Evolutionary conservation across 1,140 invertebrate genomes (phyloP).

Genomic region (Sycobia sp.): DNA sequence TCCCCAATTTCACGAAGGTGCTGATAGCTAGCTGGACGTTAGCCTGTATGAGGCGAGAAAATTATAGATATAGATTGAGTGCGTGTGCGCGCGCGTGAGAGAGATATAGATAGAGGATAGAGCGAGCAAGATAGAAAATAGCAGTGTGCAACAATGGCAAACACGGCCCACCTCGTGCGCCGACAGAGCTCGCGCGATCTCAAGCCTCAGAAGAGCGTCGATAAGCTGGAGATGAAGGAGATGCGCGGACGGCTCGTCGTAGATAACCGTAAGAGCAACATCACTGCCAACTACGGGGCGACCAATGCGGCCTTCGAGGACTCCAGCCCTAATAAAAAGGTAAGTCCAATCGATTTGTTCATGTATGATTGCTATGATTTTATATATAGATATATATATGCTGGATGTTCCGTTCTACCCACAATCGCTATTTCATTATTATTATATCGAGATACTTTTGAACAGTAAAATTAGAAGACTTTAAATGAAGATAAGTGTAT

Average conservation of each 20-base stretch:
- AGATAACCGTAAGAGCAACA: conserved; percentile 62
- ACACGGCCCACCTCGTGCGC: conserved; percentile 84
- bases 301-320: conserved; percentile 88
- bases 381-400: no score
- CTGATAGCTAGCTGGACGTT: neutral
- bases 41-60: neutral
- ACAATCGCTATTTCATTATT: no score
- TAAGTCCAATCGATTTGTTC: neutral
- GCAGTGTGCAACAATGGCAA: no score
- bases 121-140: no score
- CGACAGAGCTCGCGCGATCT: conserved; percentile 84
- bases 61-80: no score
- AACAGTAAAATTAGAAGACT: no score
- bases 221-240: conserved; percentile 85
- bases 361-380: no score
- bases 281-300: conserved; percentile 75
- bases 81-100: no score
- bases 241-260: conserved; percentile 79
- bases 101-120: no score
- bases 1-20: conserved; percentile 19
- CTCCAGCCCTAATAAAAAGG: conserved; percentile 70
- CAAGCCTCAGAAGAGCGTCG: conserved; percentile 79
- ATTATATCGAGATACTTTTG: no score
- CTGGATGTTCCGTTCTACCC: no score
- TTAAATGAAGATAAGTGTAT: no score